A percentile compares a stretch with the other conserved stretches of the same genome.
Evolutionary conservation across 2,797 vertebrate species (phyloP).

Genomic region (Syndactyla subalaris): DNA sequence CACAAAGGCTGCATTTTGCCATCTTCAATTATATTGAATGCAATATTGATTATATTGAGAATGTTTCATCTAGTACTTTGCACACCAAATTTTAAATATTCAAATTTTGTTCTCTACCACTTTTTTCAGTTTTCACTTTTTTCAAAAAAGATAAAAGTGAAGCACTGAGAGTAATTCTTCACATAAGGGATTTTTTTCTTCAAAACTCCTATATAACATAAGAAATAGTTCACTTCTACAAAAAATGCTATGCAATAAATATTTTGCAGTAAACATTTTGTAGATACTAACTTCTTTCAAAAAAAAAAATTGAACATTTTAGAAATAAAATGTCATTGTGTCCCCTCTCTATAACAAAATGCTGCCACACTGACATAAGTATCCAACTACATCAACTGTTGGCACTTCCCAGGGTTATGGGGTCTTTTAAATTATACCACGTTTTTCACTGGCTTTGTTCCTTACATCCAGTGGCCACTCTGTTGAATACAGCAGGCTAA

Average conservation of each 20-base stretch:
- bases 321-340: neutral
- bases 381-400: neutral
- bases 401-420: neutral
- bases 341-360: neutral
- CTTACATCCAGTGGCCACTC: neutral
- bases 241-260: neutral
- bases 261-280: neutral
- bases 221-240: neutral
- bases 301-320: neutral
- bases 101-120: neutral
- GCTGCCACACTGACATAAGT: neutral
- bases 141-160: neutral
- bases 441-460: neutral
- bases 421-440: neutral
- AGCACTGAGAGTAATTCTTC: neutral
- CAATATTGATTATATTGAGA: neutral
- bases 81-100: neutral
- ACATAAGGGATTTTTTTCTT: neutral
- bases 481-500: neutral
- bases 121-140: neutral
- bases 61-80: neutral
- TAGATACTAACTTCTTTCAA: neutral
- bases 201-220: neutral
- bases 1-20: neutral
- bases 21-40: neutral